These are phyloP conservation scores for Gastracanthus pulcherrimus DNA, from an alignment of 2,888 invertebrate genomes.

Conservation along the genomic window DNA sequence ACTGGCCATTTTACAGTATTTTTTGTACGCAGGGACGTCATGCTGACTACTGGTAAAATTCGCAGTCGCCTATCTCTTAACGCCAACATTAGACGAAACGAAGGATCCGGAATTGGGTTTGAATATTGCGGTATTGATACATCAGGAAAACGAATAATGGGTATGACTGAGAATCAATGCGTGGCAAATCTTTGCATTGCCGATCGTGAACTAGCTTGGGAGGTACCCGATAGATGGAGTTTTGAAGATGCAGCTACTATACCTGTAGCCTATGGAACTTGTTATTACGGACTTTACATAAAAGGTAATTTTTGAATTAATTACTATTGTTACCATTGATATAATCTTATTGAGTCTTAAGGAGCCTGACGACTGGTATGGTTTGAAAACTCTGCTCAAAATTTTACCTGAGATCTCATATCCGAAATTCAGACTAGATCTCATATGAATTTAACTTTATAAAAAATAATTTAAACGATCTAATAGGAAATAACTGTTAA, in stretches of 20 bases:
- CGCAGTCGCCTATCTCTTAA: constrained; percentile 91
- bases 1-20: too few relatives aligned
- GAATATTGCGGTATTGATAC: constrained; percentile 83
- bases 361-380: too few relatives aligned
- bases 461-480: too few relatives aligned
- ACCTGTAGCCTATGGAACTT: constrained; percentile 82
- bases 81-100: constrained; percentile 81
- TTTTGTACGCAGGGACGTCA: constrained; percentile 94
- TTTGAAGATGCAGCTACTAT: constrained; percentile 84
- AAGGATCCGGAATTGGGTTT: constrained; percentile 84
- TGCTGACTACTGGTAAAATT: constrained; percentile 95
- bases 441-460: too few relatives aligned
- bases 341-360: too few relatives aligned
- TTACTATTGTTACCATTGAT: too few relatives aligned
- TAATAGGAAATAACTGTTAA: too few relatives aligned
- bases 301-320: too few relatives aligned
- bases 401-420: too few relatives aligned
- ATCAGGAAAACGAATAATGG: constrained; percentile 77
- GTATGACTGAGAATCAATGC: constrained; percentile 72
- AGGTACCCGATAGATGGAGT: constrained; percentile 81
- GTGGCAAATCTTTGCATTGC: constrained; percentile 79
- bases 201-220: constrained; percentile 79
- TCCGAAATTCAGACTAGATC: too few relatives aligned
- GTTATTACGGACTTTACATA: constrained; percentile 81
- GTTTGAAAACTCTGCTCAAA: too few relatives aligned